These are phyloP conservation scores for Luehdorfia chinensis DNA, from an alignment of 1,140 invertebrate genomes.

Conservation along the genomic window DNA sequence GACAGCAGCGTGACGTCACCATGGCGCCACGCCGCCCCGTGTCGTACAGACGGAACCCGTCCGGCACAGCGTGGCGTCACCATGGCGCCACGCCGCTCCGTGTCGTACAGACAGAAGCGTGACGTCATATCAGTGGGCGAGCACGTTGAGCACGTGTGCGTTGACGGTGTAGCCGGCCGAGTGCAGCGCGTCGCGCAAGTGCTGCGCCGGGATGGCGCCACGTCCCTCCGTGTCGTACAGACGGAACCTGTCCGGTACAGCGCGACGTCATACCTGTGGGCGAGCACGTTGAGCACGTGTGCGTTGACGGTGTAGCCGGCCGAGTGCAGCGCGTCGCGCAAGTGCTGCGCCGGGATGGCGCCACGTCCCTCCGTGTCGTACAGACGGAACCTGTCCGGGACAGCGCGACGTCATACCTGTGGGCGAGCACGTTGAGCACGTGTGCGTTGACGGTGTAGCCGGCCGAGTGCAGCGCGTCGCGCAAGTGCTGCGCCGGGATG, in stretches of 20 bases:
- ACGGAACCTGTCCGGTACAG: too few species aligned
- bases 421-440: constrained; percentile 91
- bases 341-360: constrained; percentile 88
- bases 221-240: constrained; percentile 91
- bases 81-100: too few species aligned
- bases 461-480: constrained; percentile 90
- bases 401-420: too few species aligned
- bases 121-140: constrained; percentile 91
- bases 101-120: too few species aligned
- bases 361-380: constrained; percentile 94
- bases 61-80: too few species aligned
- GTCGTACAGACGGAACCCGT: too few species aligned
- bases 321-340: constrained; percentile 90
- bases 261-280: constrained; percentile 89
- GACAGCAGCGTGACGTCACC: too few species aligned
- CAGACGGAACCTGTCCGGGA: constrained; percentile 90
- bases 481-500: constrained; percentile 90
- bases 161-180: constrained; percentile 94
- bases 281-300: constrained; percentile 90
- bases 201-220: constrained; percentile 90
- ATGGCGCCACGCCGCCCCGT: too few species aligned
- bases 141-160: constrained; percentile 90
- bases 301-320: constrained; percentile 95
- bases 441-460: constrained; percentile 95
- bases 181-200: constrained; percentile 90